Percentiles rank a stretch among this genome's conserved stretches.
Evolutionary conservation across 2,888 invertebrate genomes (phyloP).

Genomic region (Liopterus haemorrhoidalis): DNA sequence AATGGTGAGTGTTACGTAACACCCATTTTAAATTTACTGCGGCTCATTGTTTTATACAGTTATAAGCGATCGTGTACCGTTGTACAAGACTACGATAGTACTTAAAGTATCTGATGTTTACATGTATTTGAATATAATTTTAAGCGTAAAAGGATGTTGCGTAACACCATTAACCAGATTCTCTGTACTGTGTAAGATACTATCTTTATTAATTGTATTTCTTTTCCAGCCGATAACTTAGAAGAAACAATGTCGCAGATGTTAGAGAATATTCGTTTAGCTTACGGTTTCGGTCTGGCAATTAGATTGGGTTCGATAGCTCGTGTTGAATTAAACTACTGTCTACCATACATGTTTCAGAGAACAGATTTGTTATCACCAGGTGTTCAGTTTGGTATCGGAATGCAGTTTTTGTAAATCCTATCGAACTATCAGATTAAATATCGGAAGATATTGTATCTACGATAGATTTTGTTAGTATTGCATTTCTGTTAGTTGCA

Average conservation of each 20-base stretch:
- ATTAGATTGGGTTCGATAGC: constrained; percentile 77
- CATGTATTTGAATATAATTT: neutral
- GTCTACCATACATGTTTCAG: constrained; percentile 65
- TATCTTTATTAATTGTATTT: constrained; percentile 16
- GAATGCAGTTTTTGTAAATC: constrained; percentile 68
- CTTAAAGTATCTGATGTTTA: too few species aligned
- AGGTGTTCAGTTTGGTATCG: constrained; percentile 81
- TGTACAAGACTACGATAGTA: too few species aligned
- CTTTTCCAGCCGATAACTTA: constrained; percentile 6
- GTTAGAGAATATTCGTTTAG: constrained; percentile 57
- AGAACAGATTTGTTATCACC: constrained; percentile 59
- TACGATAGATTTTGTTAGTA: too few species aligned
- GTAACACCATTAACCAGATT: too few species aligned
- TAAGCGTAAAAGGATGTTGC: too few species aligned
- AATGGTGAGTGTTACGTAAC: too few species aligned
- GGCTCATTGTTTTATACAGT: too few species aligned
- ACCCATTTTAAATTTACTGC: too few species aligned
- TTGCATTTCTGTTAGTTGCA: neutral
- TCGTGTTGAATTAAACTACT: constrained; percentile 93
- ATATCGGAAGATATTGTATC: too few species aligned
- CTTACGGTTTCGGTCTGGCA: constrained; percentile 79
- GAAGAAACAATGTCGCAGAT: constrained; percentile 37
- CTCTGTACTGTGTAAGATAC: too few species aligned
- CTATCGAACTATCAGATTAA: too few species aligned
- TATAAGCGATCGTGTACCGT: too few species aligned